Evolutionary conservation across 2,797 vertebrate genomes (phyloP).

Genomic region (Esox masquinongy): DNA sequence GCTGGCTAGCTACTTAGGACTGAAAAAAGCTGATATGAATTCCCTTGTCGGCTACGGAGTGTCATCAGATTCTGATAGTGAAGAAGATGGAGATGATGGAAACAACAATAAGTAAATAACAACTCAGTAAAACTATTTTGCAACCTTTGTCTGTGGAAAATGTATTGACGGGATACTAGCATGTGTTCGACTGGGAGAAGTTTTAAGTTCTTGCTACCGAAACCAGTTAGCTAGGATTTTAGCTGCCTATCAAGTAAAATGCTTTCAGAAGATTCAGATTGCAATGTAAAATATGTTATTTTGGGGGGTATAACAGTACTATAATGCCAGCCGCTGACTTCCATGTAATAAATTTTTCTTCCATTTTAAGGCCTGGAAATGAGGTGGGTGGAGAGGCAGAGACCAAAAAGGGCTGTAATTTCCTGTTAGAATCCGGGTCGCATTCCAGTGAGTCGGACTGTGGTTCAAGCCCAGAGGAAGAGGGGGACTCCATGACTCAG

Average conservation of each 20-base stretch:
- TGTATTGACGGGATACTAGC: not conserved
- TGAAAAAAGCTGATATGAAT: constrained; percentile 52
- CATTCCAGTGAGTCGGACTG: constrained; percentile 66
- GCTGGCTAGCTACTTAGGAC: constrained; percentile 11
- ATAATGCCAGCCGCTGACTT: not conserved
- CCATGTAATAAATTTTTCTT: not conserved
- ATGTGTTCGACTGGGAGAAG: not conserved
- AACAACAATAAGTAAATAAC: constrained; percentile 24
- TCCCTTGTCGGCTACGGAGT: constrained; percentile 77
- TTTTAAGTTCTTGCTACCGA: not conserved
- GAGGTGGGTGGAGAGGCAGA: constrained; percentile 16
- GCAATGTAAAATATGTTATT: not conserved
- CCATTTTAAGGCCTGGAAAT: not conserved
- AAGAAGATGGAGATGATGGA: constrained; percentile 57
- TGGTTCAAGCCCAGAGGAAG: constrained; percentile 51
- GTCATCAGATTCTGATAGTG: constrained; percentile 77
- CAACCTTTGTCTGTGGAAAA: not conserved
- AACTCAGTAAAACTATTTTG: not conserved
- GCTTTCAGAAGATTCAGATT: not conserved
- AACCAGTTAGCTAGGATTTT: not conserved
- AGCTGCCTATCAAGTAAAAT: not conserved
- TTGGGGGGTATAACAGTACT: not conserved
- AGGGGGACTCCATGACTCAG: constrained; percentile 25
- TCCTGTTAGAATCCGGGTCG: constrained; percentile 70
- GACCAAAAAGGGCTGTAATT: constrained; percentile 63